Percentiles rank a stretch among this genome's conserved stretches.
Evolutionary conservation across 2,113 vertebrate genomes (phyloP).

Genomic region (Bambusicola thoracicus): DNA sequence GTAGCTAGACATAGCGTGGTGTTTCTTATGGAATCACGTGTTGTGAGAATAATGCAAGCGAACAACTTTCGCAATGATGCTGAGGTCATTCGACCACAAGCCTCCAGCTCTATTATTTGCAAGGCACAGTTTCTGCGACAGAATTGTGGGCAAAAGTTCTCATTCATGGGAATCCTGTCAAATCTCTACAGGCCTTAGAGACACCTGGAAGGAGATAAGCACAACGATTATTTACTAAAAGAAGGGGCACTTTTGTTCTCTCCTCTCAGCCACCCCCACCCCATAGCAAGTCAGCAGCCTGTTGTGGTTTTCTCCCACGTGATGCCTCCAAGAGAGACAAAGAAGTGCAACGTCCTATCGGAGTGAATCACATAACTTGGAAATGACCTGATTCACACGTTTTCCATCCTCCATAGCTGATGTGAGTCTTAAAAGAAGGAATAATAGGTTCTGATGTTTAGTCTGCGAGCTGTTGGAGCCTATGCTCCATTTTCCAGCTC

Average conservation of each 20-base stretch:
- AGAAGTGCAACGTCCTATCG: constrained; percentile 60
- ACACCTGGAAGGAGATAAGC: constrained; percentile 50
- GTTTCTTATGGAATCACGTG: constrained; percentile 62
- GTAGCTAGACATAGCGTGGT: neutral
- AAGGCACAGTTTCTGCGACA: neutral
- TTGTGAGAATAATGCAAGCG: constrained; percentile 51
- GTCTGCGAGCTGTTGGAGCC: neutral
- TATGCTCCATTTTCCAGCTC: neutral
- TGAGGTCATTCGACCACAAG: constrained; percentile 57
- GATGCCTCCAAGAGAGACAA: constrained; percentile 65
- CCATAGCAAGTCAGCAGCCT: constrained; percentile 47
- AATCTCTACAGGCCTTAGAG: constrained; percentile 4
- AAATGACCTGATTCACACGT: constrained; percentile 69
- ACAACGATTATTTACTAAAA: constrained; percentile 26
- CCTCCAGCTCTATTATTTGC: constrained; percentile 30
- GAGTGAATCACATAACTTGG: constrained; percentile 72
- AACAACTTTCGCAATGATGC: constrained; percentile 41
- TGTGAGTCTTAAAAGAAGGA: constrained; percentile 17
- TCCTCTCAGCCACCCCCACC: neutral
- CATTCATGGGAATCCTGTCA: constrained; percentile 8
- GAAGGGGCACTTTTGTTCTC: constrained; percentile 30
- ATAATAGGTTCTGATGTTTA: neutral
- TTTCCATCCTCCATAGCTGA: constrained; percentile 49
- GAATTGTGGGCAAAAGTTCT: neutral
- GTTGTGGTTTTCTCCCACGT: constrained; percentile 70